Evolutionary conservation across 1,140 invertebrate species (phyloP).

Genomic region (Procambarus virginalis): DNA sequence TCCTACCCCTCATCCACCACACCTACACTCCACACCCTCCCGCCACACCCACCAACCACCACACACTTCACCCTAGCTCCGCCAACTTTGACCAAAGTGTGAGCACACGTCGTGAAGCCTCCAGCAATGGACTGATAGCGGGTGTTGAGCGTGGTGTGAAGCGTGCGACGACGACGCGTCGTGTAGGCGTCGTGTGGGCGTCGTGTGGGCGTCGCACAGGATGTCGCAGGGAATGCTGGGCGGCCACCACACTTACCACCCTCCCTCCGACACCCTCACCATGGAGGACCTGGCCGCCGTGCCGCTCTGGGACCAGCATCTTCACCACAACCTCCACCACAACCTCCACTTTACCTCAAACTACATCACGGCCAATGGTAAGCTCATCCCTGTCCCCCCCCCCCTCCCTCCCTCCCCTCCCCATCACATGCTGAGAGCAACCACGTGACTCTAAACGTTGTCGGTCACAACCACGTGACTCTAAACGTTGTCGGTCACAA

Average conservation of each 20-base stretch:
- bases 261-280: slow-evolving; percentile 10
- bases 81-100: not conserved
- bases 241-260: slow-evolving; percentile 18
- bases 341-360: slow-evolving; percentile 58
- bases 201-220: not conserved
- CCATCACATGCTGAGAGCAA: not conserved
- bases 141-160: not conserved
- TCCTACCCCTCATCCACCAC: not conserved
- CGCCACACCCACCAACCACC: not conserved
- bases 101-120: not conserved
- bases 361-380: slow-evolving; percentile 59
- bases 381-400: not conserved
- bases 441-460: no score
- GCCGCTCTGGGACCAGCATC: slow-evolving; percentile 58
- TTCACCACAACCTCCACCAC: slow-evolving; percentile 55
- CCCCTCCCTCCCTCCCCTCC: not conserved
- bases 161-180: not conserved
- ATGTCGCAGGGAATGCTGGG: slow-evolving; percentile 42
- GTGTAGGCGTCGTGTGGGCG: not conserved
- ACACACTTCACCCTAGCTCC: not conserved
- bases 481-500: no score
- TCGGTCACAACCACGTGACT: no score
- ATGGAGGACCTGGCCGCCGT: slow-evolving; percentile 56
- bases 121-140: not conserved
- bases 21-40: not conserved